Evolutionary conservation across 2,888 invertebrate genomes (phyloP).

Genomic region (Spodoptera picta): DNA sequence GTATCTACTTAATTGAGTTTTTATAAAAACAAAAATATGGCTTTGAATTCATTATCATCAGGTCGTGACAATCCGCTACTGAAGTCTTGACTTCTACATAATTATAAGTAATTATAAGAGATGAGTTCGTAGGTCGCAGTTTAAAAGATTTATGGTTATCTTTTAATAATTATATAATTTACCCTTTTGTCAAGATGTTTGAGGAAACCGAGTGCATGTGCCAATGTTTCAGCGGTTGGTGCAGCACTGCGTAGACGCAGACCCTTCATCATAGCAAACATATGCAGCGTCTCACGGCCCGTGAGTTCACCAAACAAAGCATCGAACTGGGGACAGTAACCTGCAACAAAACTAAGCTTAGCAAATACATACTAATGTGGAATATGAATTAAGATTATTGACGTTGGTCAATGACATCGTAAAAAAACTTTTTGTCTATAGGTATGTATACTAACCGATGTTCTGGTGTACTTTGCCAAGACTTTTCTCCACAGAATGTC

Average conservation of each 20-base stretch:
- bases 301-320: slow-evolving; percentile 92
- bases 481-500: slow-evolving; percentile 84
- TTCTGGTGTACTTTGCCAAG: slow-evolving; percentile 89
- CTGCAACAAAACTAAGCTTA: slow-evolving; percentile 62
- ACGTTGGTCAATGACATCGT: too few species aligned
- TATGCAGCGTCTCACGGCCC: slow-evolving; percentile 91
- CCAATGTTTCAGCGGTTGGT: slow-evolving; percentile 77
- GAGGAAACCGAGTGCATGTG: slow-evolving; percentile 88
- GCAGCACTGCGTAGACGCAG: slow-evolving; percentile 76
- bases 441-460: slow-evolving; percentile 80
- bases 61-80: too few species aligned
- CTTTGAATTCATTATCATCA: too few species aligned
- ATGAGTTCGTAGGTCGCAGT: too few species aligned
- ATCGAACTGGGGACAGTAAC: slow-evolving; percentile 94
- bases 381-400: too few species aligned
- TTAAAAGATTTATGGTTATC: too few species aligned
- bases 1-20: too few species aligned
- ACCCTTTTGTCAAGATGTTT: slow-evolving; percentile 90
- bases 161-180: slow-evolving; percentile 12
- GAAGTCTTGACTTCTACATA: too few species aligned
- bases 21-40: too few species aligned
- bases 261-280: slow-evolving; percentile 91
- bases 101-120: too few species aligned
- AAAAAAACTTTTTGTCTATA: too few species aligned
- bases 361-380: too few species aligned